These are phyloP conservation scores for Siderastrea siderea DNA, from an alignment of 92 coral and sea anemone genomes.

Conservation along the genomic window DNA sequence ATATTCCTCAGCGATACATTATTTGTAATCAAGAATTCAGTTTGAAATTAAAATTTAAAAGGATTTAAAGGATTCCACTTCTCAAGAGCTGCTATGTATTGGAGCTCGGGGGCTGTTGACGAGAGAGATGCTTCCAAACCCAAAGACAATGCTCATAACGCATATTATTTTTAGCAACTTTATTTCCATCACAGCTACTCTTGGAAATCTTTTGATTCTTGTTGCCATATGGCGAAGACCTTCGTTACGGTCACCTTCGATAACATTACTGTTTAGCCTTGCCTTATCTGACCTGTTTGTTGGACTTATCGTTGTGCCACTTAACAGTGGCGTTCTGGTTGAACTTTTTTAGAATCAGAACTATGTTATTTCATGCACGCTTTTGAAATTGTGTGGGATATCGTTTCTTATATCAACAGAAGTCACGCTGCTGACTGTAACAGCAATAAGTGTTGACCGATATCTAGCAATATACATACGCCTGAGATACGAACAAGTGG, in stretches of 20 bases:
- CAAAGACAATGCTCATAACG: neutral
- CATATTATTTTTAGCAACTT: neutral
- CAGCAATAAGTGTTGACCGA: slow-evolving; percentile 18
- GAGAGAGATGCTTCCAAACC: too few species aligned
- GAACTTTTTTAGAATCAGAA: neutral
- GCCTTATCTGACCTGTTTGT: slow-evolving; percentile 2
- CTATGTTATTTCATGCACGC: neutral
- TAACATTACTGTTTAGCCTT: neutral
- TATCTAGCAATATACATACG: slow-evolving; percentile 8
- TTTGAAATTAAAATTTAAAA: too few species aligned
- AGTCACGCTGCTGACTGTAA: neutral
- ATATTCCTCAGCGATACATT: too few species aligned
- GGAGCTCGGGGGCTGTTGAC: neutral
- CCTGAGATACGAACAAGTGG: neutral
- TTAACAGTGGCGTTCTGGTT: neutral
- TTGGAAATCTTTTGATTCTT: slow-evolving; percentile 2
- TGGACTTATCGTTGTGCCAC: neutral
- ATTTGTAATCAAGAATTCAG: too few species aligned
- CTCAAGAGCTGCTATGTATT: neutral
- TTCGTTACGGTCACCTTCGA: slow-evolving; percentile 11
- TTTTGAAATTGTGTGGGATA: neutral
- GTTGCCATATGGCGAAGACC: neutral
- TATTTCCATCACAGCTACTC: neutral
- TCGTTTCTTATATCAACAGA: neutral
- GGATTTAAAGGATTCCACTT: too few species aligned